phyloP scores from a whole-genome alignment of 2,888 invertebrate genomes.

The Mesopsocus fuscifrons region DNA sequence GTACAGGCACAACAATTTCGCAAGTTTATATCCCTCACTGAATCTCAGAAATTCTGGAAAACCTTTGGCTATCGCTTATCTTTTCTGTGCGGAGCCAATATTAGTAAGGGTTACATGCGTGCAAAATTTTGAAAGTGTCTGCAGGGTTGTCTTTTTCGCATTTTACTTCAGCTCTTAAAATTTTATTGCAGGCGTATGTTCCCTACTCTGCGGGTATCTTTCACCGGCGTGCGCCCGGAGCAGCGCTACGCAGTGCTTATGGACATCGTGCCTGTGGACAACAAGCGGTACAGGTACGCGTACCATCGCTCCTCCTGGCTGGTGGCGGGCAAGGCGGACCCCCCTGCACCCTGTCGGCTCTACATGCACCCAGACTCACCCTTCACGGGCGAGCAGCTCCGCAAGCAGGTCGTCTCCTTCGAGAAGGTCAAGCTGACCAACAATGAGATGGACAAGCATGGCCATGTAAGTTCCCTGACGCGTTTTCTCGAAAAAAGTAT shows the following conservation, averaged over 20 bases:
- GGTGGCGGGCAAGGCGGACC: slow-evolving; percentile 66
- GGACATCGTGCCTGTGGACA: slow-evolving; percentile 65
- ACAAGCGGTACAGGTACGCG: slow-evolving; percentile 59
- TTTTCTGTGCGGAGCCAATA: too few species aligned
- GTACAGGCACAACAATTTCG: too few species aligned
- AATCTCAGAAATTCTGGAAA: too few species aligned
- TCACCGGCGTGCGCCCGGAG: slow-evolving; percentile 44
- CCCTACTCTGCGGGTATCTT: slow-evolving; percentile 58
- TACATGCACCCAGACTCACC: slow-evolving; percentile 66
- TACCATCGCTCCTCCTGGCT: slow-evolving; percentile 69
- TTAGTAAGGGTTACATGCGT: neutral
- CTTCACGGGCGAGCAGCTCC: slow-evolving; percentile 57
- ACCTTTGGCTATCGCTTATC: too few species aligned
- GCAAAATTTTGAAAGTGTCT: neutral
- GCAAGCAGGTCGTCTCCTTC: slow-evolving; percentile 60
- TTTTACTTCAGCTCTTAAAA: too few species aligned
- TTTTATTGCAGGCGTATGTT: slow-evolving; percentile 54
- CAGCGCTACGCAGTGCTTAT: slow-evolving; percentile 52
- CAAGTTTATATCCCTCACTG: too few species aligned
- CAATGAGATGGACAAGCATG: slow-evolving; percentile 61
- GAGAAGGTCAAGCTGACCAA: slow-evolving; percentile 72
- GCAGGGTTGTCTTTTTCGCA: slow-evolving; percentile 11
- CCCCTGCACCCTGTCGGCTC: slow-evolving; percentile 46
- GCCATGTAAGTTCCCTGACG: slow-evolving; percentile 38
- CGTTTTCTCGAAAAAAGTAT: too few species aligned